These are phyloP conservation scores for Microcaecilia unicolor DNA, from an alignment of 2,797 vertebrate species.

Conservation along the genomic window DNA sequence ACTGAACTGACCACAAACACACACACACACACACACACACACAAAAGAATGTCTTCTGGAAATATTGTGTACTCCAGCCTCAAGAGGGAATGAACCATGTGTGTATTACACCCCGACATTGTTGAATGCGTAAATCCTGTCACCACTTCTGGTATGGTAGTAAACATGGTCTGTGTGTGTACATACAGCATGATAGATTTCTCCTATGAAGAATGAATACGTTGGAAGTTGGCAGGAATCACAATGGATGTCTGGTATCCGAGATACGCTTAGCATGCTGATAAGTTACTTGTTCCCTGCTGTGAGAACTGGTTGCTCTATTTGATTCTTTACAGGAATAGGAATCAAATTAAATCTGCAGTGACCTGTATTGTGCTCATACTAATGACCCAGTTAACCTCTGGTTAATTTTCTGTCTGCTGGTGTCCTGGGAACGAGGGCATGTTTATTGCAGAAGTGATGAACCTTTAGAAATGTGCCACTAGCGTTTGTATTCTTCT, in stretches of 20 bases:
- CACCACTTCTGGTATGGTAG: too few species aligned
- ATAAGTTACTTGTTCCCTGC: constrained; percentile 45
- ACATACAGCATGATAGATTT: not conserved
- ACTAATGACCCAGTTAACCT: constrained; percentile 56
- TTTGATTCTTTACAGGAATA: constrained; percentile 39
- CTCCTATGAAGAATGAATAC: constrained; percentile 19
- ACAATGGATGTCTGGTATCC: constrained; percentile 39
- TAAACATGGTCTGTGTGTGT: not conserved
- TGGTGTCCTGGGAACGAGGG: constrained; percentile 62
- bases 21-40: too few species aligned
- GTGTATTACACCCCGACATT: too few species aligned
- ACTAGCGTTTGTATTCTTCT: constrained; percentile 37
- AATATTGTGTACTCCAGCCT: too few species aligned
- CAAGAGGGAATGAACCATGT: too few species aligned
- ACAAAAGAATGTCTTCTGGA: too few species aligned
- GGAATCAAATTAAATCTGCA: constrained; percentile 47
- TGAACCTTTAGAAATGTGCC: constrained; percentile 47
- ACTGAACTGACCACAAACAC: too few species aligned
- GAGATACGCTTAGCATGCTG: constrained; percentile 38
- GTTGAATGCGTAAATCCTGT: too few species aligned
- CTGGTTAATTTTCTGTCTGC: constrained; percentile 45
- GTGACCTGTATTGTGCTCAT: constrained; percentile 48
- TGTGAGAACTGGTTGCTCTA: constrained; percentile 53
- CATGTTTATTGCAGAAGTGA: constrained; percentile 45
- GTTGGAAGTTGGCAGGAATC: constrained; percentile 23